Conservation (phyloP, 35 echinoderm and acorn worm species). For the Acanthaster planci region DNA sequence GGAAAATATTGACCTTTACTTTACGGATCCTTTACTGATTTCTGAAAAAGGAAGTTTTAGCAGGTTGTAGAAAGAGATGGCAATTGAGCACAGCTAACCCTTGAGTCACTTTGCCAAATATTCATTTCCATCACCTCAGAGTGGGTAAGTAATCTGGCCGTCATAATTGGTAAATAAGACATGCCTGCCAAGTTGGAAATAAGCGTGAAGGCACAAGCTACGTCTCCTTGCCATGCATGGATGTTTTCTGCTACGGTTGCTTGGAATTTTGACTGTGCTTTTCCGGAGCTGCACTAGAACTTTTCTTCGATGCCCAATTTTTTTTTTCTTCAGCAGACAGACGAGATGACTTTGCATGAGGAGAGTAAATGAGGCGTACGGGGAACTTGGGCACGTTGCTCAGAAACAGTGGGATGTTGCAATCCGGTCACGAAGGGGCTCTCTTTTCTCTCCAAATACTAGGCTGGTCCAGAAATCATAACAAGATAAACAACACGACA, state of each 20-base stretch:
- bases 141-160: no score
- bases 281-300: not conserved
- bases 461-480: no score
- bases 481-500: no score
- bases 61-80: no score
- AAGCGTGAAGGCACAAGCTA: not conserved
- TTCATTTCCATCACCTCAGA: no score
- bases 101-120: no score
- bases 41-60: no score
- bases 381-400: not conserved
- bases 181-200: not conserved
- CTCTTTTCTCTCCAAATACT: no score
- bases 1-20: no score
- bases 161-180: not conserved
- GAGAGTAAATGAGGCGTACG: not conserved
- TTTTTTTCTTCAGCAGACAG: not conserved
- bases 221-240: not conserved
- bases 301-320: not conserved
- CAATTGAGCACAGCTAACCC: no score
- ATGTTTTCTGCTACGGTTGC: slow-evolving; percentile 8
- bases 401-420: not conserved
- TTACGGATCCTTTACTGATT: no score
- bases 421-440: no score
- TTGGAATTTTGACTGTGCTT: not conserved
- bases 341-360: slow-evolving; percentile 3